Evolutionary conservation across 1,140 invertebrate species (phyloP).

Genomic region (Triops longicaudatus): DNA sequence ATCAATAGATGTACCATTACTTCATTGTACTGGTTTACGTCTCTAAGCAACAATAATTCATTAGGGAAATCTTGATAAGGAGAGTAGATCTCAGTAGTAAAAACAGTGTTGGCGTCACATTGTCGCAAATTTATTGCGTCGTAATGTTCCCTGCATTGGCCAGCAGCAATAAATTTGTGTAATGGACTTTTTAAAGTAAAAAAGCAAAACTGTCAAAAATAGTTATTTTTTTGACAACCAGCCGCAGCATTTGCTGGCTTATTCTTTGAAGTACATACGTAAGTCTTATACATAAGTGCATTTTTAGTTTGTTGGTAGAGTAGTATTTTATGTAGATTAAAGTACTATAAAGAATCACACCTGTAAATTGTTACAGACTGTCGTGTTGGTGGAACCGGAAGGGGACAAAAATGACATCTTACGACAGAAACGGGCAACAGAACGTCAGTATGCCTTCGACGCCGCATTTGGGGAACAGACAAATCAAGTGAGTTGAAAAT

Average conservation of each 20-base stretch:
- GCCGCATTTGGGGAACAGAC: conserved; percentile 69
- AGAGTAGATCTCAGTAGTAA: not conserved
- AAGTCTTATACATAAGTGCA: too few relatives aligned
- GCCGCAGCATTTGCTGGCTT: too few relatives aligned
- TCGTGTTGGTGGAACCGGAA: conserved; percentile 56
- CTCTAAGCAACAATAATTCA: not conserved
- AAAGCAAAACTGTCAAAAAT: too few relatives aligned
- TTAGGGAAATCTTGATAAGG: not conserved
- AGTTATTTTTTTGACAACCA: too few relatives aligned
- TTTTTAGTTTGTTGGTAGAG: too few relatives aligned
- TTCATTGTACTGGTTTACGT: not conserved
- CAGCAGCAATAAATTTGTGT: too few relatives aligned
- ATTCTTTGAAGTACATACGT: too few relatives aligned
- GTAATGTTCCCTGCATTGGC: too few relatives aligned
- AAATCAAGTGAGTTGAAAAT: conserved; percentile 49
- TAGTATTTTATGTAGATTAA: too few relatives aligned
- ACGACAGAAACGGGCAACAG: conserved; percentile 53
- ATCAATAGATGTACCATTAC: not conserved
- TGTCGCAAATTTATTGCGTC: too few relatives aligned
- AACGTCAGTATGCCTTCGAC: conserved; percentile 80
- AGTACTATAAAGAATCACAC: not conserved
- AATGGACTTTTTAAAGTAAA: too few relatives aligned
- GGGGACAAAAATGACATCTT: conserved; percentile 52
- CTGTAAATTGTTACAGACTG: conserved; percentile 44
- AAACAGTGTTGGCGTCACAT: not conserved